Evolutionary conservation across 2,113 vertebrate species (phyloP), one percentile per base, ranked within the genome.

Genomic region (Addax nasomaculatus): DNA sequence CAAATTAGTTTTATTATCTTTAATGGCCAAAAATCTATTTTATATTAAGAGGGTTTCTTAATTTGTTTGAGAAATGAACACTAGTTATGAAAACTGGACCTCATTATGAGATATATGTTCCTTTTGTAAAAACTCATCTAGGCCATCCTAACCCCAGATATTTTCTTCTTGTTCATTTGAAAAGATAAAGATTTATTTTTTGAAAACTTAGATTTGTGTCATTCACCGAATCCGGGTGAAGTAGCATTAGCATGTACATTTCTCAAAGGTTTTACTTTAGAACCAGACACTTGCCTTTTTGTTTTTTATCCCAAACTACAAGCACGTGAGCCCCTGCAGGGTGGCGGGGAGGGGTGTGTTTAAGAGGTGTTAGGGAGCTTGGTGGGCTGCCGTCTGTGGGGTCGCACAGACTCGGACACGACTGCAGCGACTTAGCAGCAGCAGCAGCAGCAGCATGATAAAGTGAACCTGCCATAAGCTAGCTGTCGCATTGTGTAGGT

Each of bases 1-100:
- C 55, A 95, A 98, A 98, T 98, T 97, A 98, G 97, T 98, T 98
- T 93, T 83, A 79, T 98, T 90, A 39, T 97, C 84, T 90, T 84
- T 97, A 97, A 97, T 93, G 92, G 85, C 89, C 12, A 39, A 90
- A 96, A 79, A 92, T 45, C 96, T 97, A 62, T 97, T 94, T 98
- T 93, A 84, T 78, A 64, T 43, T 95, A 85, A 87, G 80, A 94
- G 39, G 81, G 94, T 98, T 98, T 93, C 47, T 81, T 95, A 76
- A 67, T 88, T 98, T 83, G 70, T 83, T 97, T 90, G 88, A 95
- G 96, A 93, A 90, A 27, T 57, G 90, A 90, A 91, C 90, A 67
- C 17, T 29, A 14, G 4, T 10, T 45, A 4, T 67, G 17, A 94
- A 85, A 90, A 78, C 23, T 10, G 58, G 64, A 43, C 60, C 84